Percentiles rank a stretch among this genome's conserved stretches.
Conservation (phyloP, 1,140 invertebrate genomes). For the Aphidius ervi region DNA sequence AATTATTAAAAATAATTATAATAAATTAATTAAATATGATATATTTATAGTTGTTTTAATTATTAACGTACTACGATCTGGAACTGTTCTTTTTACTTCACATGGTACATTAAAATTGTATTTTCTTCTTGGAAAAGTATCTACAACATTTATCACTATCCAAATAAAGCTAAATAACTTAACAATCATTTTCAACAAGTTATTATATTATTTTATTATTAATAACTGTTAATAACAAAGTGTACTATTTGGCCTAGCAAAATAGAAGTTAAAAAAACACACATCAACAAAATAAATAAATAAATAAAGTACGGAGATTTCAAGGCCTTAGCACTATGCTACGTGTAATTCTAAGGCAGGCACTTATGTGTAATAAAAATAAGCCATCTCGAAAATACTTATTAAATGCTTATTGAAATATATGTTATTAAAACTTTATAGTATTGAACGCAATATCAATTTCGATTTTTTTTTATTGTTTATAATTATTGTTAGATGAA, state of each 20-base stretch:
- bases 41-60: constrained; percentile 41
- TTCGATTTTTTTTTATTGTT: not conserved
- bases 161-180: not conserved
- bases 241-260: not conserved
- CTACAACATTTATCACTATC: not conserved
- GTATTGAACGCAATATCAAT: too few relatives aligned
- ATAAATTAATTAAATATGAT: not conserved
- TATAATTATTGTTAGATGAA: constrained; percentile 16
- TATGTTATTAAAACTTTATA: too few relatives aligned
- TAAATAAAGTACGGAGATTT: too few relatives aligned
- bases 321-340: too few relatives aligned
- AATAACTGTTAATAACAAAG: not conserved
- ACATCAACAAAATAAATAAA: not conserved
- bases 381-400: too few relatives aligned
- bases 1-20: not conserved
- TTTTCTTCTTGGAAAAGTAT: constrained; percentile 8
- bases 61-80: constrained; percentile 45
- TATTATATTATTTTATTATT: not conserved
- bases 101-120: constrained; percentile 36
- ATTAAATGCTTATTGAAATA: too few relatives aligned
- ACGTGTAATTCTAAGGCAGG: too few relatives aligned
- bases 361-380: too few relatives aligned
- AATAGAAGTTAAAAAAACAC: not conserved
- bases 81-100: constrained; percentile 44
- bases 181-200: not conserved